Evolutionary conservation across 35 echinoderm and acorn worm genomes (phyloP).

Genomic region (Ophioderma brevispina): DNA sequence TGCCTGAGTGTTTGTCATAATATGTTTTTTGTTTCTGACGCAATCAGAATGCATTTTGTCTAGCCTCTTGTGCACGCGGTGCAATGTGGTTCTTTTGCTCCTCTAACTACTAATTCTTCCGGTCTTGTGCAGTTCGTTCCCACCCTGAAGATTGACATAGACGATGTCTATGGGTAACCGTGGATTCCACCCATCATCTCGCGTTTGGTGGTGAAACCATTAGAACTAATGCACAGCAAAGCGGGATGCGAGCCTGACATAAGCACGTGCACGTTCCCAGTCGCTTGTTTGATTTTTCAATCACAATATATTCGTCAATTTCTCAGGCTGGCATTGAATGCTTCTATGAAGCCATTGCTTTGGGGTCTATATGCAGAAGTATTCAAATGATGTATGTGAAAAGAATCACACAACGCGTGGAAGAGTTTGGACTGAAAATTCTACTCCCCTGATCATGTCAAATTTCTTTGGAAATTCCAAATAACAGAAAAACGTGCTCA

Average conservation of each 20-base stretch:
- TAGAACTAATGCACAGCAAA: slow-evolving; percentile 30
- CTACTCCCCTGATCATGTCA: slow-evolving; percentile 57
- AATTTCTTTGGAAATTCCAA: slow-evolving; percentile 45
- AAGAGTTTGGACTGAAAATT: slow-evolving; percentile 71
- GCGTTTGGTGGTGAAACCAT: slow-evolving; percentile 38
- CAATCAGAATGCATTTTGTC: neutral
- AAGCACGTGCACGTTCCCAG: slow-evolving; percentile 46
- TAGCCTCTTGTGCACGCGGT: neutral
- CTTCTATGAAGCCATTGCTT: slow-evolving; percentile 43
- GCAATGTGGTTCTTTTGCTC: neutral
- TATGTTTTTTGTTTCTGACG: neutral
- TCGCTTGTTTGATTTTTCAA: slow-evolving; percentile 28
- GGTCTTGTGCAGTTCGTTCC: neutral
- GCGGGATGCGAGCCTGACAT: slow-evolving; percentile 15
- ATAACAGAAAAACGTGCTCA: slow-evolving; percentile 55
- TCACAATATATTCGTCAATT: slow-evolving; percentile 10
- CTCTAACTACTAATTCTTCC: neutral
- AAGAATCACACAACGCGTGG: slow-evolving; percentile 44
- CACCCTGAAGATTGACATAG: neutral
- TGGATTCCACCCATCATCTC: slow-evolving; percentile 43
- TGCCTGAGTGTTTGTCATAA: neutral
- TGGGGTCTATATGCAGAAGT: slow-evolving; percentile 39
- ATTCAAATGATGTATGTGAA: slow-evolving; percentile 49
- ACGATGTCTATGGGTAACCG: slow-evolving; percentile 25
- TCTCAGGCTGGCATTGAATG: slow-evolving; percentile 1